Evolutionary conservation across 1,140 invertebrate genomes (phyloP).

Genomic region (Sinella curviseta): DNA sequence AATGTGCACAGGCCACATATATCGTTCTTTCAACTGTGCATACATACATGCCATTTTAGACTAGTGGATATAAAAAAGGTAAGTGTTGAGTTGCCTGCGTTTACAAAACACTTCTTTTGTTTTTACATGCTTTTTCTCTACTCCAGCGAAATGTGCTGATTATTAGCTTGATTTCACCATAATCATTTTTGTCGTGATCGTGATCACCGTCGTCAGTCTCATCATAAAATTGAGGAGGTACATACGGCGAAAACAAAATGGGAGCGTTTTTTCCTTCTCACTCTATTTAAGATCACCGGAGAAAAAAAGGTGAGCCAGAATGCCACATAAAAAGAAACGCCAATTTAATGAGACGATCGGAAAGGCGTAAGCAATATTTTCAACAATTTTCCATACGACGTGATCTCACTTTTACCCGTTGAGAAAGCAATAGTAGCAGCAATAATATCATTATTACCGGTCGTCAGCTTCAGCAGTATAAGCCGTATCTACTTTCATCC

Average conservation of each 20-base stretch:
- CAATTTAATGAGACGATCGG: slow-evolving; percentile 7
- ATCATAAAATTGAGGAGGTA: background rate
- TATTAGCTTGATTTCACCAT: slow-evolving; percentile 20
- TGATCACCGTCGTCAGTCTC: background rate
- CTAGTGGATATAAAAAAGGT: background rate
- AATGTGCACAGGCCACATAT: too few relatives aligned
- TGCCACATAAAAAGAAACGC: background rate
- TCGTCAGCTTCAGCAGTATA: too few relatives aligned
- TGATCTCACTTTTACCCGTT: background rate
- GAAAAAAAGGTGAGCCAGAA: background rate
- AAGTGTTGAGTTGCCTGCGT: background rate
- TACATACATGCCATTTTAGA: too few relatives aligned
- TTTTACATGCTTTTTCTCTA: background rate
- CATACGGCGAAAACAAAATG: background rate
- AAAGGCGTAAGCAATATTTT: slow-evolving; percentile 14
- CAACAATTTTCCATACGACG: background rate
- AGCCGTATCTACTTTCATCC: too few relatives aligned
- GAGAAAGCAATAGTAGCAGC: too few relatives aligned
- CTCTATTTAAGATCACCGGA: background rate
- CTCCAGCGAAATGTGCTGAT: background rate
- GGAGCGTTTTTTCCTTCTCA: background rate
- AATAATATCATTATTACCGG: too few relatives aligned
- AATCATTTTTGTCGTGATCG: background rate
- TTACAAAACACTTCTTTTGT: background rate
- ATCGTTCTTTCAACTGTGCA: too few relatives aligned